Conservation (phyloP, 2,113 vertebrate species). For the Raja brachyura region DNA sequence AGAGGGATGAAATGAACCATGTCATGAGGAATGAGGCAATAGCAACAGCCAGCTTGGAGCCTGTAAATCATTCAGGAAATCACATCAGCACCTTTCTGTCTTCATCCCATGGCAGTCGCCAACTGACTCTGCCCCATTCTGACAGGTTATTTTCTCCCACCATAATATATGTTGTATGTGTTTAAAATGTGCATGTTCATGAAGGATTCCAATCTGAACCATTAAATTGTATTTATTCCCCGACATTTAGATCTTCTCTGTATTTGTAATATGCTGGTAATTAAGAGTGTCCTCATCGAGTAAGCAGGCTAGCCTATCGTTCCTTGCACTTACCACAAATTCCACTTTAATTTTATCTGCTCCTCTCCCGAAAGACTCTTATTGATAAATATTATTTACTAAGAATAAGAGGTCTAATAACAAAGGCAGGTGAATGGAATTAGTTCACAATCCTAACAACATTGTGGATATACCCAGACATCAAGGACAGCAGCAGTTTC, state of each 20-base stretch:
- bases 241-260: background rate
- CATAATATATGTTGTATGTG: background rate
- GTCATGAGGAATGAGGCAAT: constrained; percentile 54
- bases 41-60: constrained; percentile 63
- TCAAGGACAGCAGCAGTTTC: too few species aligned
- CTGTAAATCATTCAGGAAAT: constrained; percentile 57
- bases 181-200: background rate
- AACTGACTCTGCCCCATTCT: constrained; percentile 57
- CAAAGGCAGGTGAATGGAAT: background rate
- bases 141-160: constrained; percentile 60
- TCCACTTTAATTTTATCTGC: background rate
- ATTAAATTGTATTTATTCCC: background rate
- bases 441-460: background rate
- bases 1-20: constrained; percentile 61
- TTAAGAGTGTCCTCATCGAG: background rate
- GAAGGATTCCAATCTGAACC: background rate
- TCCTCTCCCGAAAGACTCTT: background rate
- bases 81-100: constrained; percentile 31
- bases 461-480: too few species aligned
- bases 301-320: background rate
- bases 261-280: background rate
- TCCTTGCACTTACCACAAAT: background rate
- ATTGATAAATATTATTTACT: background rate
- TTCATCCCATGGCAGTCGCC: constrained; percentile 50
- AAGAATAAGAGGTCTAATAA: background rate